These are phyloP conservation scores for Periophthalmus magnuspinnatus DNA, from an alignment of 2,797 vertebrate species.

Conservation along the genomic window DNA sequence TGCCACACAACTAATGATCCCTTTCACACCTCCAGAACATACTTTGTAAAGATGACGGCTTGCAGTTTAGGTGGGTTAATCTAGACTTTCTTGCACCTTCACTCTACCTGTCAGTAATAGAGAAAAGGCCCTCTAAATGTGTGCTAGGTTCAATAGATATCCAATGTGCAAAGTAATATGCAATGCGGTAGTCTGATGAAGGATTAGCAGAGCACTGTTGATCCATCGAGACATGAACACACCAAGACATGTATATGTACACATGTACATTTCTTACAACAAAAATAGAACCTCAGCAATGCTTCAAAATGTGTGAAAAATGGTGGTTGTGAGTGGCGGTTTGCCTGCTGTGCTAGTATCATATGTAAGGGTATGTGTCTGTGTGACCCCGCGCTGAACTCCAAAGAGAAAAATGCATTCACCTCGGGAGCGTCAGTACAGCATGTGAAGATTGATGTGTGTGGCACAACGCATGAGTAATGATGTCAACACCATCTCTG, in stretches of 20 bases:
- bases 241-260: slow-evolving; percentile 9
- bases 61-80: slow-evolving; percentile 70
- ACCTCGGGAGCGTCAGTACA: slow-evolving; percentile 76
- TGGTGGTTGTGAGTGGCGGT: slow-evolving; percentile 39
- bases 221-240: slow-evolving; percentile 23
- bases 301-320: slow-evolving; percentile 46
- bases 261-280: slow-evolving; percentile 5
- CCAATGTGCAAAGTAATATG: slow-evolving; percentile 20
- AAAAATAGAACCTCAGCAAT: slow-evolving; percentile 6
- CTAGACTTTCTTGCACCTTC: slow-evolving; percentile 61
- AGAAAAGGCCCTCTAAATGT: slow-evolving; percentile 42
- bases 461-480: slow-evolving; percentile 79
- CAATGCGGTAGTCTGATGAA: slow-evolving; percentile 23
- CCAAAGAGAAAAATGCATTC: slow-evolving; percentile 81
- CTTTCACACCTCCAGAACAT: slow-evolving; percentile 71
- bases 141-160: slow-evolving; percentile 16
- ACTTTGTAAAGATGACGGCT: slow-evolving; percentile 73
- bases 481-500: slow-evolving; percentile 80
- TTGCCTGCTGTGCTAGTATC: slow-evolving; percentile 70
- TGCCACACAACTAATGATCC: slow-evolving; percentile 70
- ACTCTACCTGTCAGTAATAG: slow-evolving; percentile 50
- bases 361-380: slow-evolving; percentile 61
- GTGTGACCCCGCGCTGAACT: slow-evolving; percentile 80
- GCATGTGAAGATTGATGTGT: slow-evolving; percentile 78
- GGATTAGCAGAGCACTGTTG: slow-evolving; percentile 26